Evolutionary conservation across 2,113 vertebrate species (phyloP).

Genomic region (Pteruthius melanotis): DNA sequence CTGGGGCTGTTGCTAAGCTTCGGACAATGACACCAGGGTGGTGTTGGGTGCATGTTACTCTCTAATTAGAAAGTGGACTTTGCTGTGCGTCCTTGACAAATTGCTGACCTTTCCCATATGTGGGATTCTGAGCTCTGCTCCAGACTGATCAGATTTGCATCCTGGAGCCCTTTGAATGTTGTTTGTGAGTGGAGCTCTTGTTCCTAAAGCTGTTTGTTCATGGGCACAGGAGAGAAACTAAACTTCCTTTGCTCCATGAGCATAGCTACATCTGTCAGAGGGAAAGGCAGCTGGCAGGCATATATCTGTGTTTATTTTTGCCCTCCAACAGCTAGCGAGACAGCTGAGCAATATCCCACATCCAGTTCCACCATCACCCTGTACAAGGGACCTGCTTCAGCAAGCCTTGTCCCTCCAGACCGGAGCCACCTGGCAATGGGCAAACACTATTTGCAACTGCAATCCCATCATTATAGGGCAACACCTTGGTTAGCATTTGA

Average conservation of each 20-base stretch:
- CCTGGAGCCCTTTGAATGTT: background rate
- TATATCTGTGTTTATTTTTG: slow-evolving; percentile 13
- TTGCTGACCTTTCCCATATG: slow-evolving; percentile 41
- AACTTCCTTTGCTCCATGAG: background rate
- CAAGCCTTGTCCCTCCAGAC: background rate
- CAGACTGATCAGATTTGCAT: slow-evolving; percentile 28
- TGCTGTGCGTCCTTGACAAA: background rate
- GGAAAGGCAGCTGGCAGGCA: slow-evolving; percentile 9
- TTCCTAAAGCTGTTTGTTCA: slow-evolving; percentile 12
- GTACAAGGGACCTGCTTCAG: background rate
- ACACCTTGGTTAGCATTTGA: background rate
- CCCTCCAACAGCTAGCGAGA: background rate
- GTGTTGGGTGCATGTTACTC: slow-evolving; percentile 11
- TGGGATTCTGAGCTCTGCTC: slow-evolving; percentile 43
- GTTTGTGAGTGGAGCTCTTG: slow-evolving; percentile 24
- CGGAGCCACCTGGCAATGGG: background rate
- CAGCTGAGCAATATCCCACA: background rate
- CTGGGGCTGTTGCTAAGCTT: slow-evolving; percentile 15
- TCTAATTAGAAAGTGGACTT: slow-evolving; percentile 58
- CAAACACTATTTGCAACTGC: background rate
- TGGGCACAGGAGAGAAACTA: background rate
- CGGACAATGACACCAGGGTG: background rate
- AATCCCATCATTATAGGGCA: background rate
- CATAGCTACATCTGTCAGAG: background rate
- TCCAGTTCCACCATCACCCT: background rate